These are phyloP conservation scores for Harpagifer antarcticus DNA, from an alignment of 2,797 vertebrate genomes.

Conservation along the genomic window DNA sequence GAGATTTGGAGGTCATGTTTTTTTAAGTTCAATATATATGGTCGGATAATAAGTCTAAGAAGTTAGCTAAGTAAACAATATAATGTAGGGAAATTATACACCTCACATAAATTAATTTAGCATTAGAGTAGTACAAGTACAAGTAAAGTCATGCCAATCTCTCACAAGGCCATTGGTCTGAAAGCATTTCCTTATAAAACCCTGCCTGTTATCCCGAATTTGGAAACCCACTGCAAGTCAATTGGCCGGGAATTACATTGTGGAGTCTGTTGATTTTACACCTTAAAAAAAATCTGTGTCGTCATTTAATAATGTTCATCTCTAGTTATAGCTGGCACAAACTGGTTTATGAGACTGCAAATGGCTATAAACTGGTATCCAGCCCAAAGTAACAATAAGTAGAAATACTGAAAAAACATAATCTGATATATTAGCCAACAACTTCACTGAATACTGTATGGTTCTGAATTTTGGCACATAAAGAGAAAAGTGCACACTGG, in stretches of 20 bases:
- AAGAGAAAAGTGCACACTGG: slow-evolving; percentile 29
- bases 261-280: not conserved
- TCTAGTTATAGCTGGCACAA: not conserved
- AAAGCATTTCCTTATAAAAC: too few relatives aligned
- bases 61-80: too few relatives aligned
- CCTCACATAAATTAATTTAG: too few relatives aligned
- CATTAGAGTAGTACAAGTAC: too few relatives aligned
- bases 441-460: slow-evolving; percentile 17
- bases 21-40: not conserved
- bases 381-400: slow-evolving; percentile 13
- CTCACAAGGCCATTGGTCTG: too few relatives aligned
- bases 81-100: too few relatives aligned
- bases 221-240: too few relatives aligned
- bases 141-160: too few relatives aligned
- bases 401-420: slow-evolving; percentile 19
- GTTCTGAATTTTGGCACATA: slow-evolving; percentile 35
- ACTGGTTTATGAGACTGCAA: slow-evolving; percentile 3
- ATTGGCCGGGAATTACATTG: too few relatives aligned
- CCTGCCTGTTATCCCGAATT: too few relatives aligned
- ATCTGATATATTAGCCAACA: slow-evolving; percentile 21
- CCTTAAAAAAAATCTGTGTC: not conserved
- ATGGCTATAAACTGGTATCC: slow-evolving; percentile 8
- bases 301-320: not conserved
- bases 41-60: too few relatives aligned
- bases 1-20: not conserved